A percentile compares a stretch with the other conserved stretches of the same genome.
Evolutionary conservation across 2,888 invertebrate species (phyloP).

Genomic region (Drosophila sordidapex): DNA sequence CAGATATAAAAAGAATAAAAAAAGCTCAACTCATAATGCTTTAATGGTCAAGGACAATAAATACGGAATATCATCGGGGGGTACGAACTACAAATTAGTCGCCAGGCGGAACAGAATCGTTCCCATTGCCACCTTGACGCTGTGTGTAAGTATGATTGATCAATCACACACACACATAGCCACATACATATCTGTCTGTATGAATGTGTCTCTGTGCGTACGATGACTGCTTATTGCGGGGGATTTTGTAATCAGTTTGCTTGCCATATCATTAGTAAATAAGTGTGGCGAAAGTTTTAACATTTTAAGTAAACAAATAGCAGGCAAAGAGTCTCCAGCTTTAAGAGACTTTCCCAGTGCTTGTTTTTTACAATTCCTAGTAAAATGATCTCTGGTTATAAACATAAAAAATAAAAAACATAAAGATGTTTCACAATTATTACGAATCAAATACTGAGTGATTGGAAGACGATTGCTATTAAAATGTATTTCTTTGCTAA

Average conservation of each 20-base stretch:
- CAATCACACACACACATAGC: slow-evolving; percentile 38
- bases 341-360: slow-evolving; percentile 9
- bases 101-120: slow-evolving; percentile 42
- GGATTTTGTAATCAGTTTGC: slow-evolving; percentile 51
- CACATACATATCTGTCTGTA: neutral
- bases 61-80: slow-evolving; percentile 25
- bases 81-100: slow-evolving; percentile 34
- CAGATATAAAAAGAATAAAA: slow-evolving; percentile 32
- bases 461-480: neutral
- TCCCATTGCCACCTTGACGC: slow-evolving; percentile 31
- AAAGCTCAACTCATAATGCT: slow-evolving; percentile 17
- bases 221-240: slow-evolving; percentile 6
- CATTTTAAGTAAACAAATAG: slow-evolving; percentile 29
- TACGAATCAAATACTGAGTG: neutral
- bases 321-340: slow-evolving; percentile 23
- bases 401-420: neutral
- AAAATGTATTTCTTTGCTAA: neutral
- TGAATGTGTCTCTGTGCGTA: neutral
- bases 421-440: neutral
- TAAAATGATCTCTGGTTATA: neutral
- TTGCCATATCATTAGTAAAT: slow-evolving; percentile 37
- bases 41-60: slow-evolving; percentile 45
- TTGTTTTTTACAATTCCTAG: slow-evolving; percentile 1
- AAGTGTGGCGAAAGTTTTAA: slow-evolving; percentile 51
- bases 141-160: slow-evolving; percentile 44